phyloP scores from a whole-genome alignment of 35 echinoderm and acorn worm species.

The Hemicentrotus pulcherrimus region DNA sequence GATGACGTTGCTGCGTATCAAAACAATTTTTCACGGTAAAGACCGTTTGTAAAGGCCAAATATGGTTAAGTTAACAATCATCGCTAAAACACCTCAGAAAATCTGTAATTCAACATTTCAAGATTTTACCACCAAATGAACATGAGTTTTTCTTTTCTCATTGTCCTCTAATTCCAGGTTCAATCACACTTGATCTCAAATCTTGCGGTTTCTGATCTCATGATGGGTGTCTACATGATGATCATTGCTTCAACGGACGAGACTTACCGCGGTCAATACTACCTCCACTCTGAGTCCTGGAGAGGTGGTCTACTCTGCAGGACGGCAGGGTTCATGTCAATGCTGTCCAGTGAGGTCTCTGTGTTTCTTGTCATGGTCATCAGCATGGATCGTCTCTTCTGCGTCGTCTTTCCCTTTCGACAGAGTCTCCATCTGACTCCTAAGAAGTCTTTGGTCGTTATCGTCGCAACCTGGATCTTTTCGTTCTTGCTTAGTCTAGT shows the following conservation, averaged over 20 bases:
- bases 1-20: too few species aligned
- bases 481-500: constrained; percentile 55
- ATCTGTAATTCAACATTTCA: too few species aligned
- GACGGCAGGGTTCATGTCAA: constrained; percentile 65
- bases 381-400: constrained; percentile 74
- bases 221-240: constrained; percentile 84
- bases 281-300: constrained; percentile 61
- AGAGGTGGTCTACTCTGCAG: constrained; percentile 53
- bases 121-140: not conserved
- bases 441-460: not conserved
- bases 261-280: constrained; percentile 62
- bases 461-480: constrained; percentile 58
- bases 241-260: constrained; percentile 61
- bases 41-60: too few species aligned
- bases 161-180: not conserved
- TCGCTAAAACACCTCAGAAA: too few species aligned
- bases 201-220: constrained; percentile 70
- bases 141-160: not conserved
- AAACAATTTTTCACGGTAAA: too few species aligned
- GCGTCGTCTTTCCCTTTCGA: constrained; percentile 79
- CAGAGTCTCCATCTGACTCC: constrained; percentile 54
- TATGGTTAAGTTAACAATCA: too few species aligned
- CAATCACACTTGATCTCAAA: constrained; percentile 62
- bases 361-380: constrained; percentile 77
- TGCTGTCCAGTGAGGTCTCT: constrained; percentile 73